Evolutionary conservation across 2,113 vertebrate genomes (phyloP).

Genomic region (Macquaria ambigua): DNA sequence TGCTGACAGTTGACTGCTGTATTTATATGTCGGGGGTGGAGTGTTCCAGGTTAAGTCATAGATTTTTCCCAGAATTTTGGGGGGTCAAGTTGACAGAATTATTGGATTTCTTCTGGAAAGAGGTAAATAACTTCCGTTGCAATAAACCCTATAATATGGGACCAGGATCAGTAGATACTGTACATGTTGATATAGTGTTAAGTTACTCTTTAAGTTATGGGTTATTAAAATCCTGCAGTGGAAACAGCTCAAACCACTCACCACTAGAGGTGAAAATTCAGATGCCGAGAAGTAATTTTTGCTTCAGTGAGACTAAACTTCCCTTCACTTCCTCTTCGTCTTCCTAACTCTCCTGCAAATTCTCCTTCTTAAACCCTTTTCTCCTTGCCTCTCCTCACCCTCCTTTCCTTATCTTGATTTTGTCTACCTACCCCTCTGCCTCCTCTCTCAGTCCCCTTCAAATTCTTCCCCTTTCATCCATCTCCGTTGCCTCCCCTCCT

Average conservation of each 20-base stretch:
- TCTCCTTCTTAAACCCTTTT: constrained; percentile 11
- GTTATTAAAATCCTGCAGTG: background rate
- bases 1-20: background rate
- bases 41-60: too few species aligned
- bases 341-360: constrained; percentile 25
- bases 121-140: background rate
- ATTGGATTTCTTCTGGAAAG: background rate
- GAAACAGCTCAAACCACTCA: background rate
- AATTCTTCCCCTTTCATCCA: constrained; percentile 28
- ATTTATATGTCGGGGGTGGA: background rate
- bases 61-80: too few species aligned
- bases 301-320: constrained; percentile 28
- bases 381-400: constrained; percentile 23
- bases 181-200: too few species aligned
- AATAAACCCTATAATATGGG: too few species aligned
- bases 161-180: background rate
- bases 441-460: constrained; percentile 6
- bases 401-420: constrained; percentile 33
- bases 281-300: constrained; percentile 13
- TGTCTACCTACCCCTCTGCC: background rate
- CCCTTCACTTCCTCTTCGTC: background rate
- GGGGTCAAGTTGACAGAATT: background rate
- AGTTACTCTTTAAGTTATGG: background rate
- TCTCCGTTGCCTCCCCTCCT: constrained; percentile 23
- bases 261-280: background rate